A percentile compares a stretch with the other conserved stretches of the same genome.
phyloP scores from a whole-genome alignment of 2,888 invertebrate species.

The Acleris literana region DNA sequence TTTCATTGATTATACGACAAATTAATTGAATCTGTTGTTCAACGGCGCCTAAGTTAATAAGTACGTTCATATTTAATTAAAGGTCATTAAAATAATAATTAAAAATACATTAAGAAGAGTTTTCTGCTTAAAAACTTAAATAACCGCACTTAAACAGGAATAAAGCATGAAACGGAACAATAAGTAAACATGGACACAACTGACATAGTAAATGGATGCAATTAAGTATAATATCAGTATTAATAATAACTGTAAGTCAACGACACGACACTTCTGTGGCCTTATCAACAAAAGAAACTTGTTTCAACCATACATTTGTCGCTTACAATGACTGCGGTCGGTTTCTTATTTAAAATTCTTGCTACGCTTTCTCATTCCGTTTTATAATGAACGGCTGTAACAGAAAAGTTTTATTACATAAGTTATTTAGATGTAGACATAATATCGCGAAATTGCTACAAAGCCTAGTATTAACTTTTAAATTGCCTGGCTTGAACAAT shows the following conservation, averaged over 20 bases:
- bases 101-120: conserved; percentile 16
- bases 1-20: conserved; percentile 12
- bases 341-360: conserved; percentile 67
- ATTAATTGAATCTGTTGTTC: not conserved
- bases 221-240: conserved; percentile 18
- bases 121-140: not conserved
- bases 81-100: conserved; percentile 4
- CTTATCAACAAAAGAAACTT: conserved; percentile 77
- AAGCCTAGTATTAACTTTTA: conserved; percentile 29
- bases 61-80: no score
- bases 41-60: conserved; percentile 18
- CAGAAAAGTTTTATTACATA: conserved; percentile 46
- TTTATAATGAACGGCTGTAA: conserved; percentile 54
- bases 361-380: conserved; percentile 72
- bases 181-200: conserved; percentile 3
- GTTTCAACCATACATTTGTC: conserved; percentile 60
- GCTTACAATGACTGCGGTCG: conserved; percentile 56
- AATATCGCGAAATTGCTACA: conserved; percentile 37
- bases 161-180: not conserved
- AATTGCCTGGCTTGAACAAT: conserved; percentile 25
- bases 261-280: conserved; percentile 63
- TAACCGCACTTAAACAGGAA: not conserved
- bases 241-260: conserved; percentile 55
- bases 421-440: conserved; percentile 50
- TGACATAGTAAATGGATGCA: conserved; percentile 4